These are phyloP conservation scores for Jaculus jaculus DNA, from an alignment of 2,113 vertebrate species.

Conservation along the genomic window DNA sequence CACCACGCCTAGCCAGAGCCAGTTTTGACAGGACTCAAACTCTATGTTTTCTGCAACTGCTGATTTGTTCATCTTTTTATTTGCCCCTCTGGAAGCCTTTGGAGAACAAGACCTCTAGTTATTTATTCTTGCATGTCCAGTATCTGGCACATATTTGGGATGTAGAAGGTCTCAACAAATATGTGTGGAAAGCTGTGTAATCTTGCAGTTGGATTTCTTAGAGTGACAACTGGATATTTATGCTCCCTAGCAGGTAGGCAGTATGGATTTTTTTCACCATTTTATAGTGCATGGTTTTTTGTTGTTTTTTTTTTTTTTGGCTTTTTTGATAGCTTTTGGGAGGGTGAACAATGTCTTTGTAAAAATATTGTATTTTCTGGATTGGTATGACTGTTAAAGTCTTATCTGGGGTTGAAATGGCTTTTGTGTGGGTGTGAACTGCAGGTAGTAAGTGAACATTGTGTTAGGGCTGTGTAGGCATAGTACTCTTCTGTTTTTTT, in stretches of 20 bases:
- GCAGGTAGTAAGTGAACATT: constrained; percentile 58
- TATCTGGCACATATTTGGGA: background rate
- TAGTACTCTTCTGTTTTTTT: constrained; percentile 9
- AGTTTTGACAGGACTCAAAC: constrained; percentile 20
- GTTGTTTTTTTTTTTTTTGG: too few species aligned
- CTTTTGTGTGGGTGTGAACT: constrained; percentile 33
- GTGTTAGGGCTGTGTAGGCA: background rate
- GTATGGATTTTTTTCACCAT: constrained; percentile 43
- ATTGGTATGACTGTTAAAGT: constrained; percentile 50
- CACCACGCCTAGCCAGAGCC: too few species aligned
- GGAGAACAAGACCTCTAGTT: background rate
- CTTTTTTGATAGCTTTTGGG: constrained; percentile 30
- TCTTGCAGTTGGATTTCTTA: constrained; percentile 15
- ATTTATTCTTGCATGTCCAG: constrained; percentile 29
- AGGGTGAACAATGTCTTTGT: constrained; percentile 44
- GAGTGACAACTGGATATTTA: constrained; percentile 22
- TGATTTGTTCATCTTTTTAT: background rate
- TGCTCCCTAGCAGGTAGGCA: background rate
- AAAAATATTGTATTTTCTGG: constrained; percentile 61
- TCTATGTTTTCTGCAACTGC: background rate
- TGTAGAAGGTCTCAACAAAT: constrained; percentile 30
- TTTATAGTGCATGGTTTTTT: constrained; percentile 32
- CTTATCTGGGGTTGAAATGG: constrained; percentile 59
- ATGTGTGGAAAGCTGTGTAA: constrained; percentile 30
- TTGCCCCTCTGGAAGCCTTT: background rate